Evolutionary conservation across 2,888 invertebrate genomes (phyloP).

Genomic region (Phortica magna): DNA sequence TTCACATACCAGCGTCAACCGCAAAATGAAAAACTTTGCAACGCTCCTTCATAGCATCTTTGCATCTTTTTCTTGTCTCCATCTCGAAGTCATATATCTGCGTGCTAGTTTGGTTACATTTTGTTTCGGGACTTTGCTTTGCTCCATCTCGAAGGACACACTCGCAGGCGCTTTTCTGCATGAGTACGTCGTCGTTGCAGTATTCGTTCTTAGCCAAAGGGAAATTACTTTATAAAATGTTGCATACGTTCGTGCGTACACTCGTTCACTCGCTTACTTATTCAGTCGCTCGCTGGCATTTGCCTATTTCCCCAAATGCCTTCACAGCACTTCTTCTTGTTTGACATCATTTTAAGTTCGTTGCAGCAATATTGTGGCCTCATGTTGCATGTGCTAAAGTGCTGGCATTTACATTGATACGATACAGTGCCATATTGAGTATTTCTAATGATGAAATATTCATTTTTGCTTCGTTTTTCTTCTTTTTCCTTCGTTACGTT

Average conservation of each 20-base stretch:
- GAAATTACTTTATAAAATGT: slow-evolving; percentile 70
- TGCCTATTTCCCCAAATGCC: neutral
- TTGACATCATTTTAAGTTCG: slow-evolving; percentile 32
- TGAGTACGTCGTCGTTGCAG: neutral
- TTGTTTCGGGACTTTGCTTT: neutral
- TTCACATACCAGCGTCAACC: slow-evolving; percentile 69
- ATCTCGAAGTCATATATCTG: neutral
- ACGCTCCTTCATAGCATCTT: neutral
- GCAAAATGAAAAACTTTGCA: slow-evolving; percentile 68
- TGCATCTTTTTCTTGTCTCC: neutral
- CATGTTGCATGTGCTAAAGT: slow-evolving; percentile 4
- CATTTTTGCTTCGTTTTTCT: slow-evolving; percentile 30
- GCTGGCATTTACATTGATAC: slow-evolving; percentile 18
- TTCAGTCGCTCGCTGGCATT: no score
- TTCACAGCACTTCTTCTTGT: slow-evolving; percentile 16
- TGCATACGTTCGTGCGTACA: slow-evolving; percentile 42
- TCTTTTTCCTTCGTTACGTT: neutral
- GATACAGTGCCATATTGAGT: slow-evolving; percentile 14
- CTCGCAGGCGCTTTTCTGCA: neutral
- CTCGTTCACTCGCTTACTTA: neutral
- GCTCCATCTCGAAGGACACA: slow-evolving; percentile 7
- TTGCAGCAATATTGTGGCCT: slow-evolving; percentile 17
- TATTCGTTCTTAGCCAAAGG: slow-evolving; percentile 35
- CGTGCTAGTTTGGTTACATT: neutral
- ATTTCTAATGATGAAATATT: neutral